These are phyloP conservation scores for Astropecten irregularis DNA, from an alignment of 53 echinoderm and acorn worm genomes.

Conservation along the genomic window DNA sequence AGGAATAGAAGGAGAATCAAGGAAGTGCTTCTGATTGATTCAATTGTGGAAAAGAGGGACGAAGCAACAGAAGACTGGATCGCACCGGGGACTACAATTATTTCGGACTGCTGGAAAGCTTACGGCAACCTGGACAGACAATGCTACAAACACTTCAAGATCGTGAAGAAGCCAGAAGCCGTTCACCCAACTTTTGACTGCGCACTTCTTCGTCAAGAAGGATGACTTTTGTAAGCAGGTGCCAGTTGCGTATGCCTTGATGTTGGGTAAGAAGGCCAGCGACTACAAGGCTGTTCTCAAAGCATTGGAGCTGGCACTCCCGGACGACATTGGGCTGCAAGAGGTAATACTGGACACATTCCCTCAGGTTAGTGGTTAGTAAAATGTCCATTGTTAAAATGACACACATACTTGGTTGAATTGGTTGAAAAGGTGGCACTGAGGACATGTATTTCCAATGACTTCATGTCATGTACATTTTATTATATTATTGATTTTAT, in stretches of 20 bases:
- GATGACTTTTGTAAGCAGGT: no score
- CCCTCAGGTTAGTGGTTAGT: conserved; percentile 41
- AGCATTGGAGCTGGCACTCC: no score
- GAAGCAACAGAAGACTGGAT: conserved; percentile 29
- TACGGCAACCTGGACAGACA: background rate
- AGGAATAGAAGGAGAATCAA: conserved; percentile 15
- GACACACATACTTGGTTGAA: no score
- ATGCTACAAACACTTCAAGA: conserved; percentile 56
- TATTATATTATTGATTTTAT: no score
- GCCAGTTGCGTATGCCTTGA: conserved; percentile 36
- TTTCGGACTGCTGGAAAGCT: conserved; percentile 50
- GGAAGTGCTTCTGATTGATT: conserved; percentile 40
- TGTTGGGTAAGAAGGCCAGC: conserved; percentile 22
- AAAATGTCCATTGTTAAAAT: no score
- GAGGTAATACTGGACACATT: conserved; percentile 42
- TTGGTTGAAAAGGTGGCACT: no score
- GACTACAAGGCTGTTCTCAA: no score
- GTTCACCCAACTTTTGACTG: conserved; percentile 47
- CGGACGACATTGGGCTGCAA: background rate
- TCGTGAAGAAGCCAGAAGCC: conserved; percentile 46
- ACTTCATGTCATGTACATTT: no score
- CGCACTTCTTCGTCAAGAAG: conserved; percentile 61
- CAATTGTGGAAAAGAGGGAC: background rate
- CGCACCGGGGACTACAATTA: conserved; percentile 3
- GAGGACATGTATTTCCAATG: no score